Base-by-base conservation (phyloP, 1,140 invertebrate genomes). In the Mya arenaria region DNA sequence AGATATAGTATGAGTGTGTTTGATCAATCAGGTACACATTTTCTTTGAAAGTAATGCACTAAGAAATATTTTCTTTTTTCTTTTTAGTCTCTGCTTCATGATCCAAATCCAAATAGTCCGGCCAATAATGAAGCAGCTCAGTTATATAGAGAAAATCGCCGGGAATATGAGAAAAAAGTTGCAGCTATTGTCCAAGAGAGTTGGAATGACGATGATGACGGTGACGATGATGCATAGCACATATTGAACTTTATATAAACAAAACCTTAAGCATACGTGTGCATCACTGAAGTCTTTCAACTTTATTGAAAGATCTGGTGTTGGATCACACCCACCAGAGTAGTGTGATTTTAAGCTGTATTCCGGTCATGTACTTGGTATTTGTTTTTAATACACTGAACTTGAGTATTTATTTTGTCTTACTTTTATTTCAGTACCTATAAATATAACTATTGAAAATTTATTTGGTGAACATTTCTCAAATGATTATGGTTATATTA, bases 61-160 rank as follows among this genome's bases (percentile, higher is more conserved):
- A 56, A 79, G 71, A 19, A 56, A 63, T 62, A 32, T 81, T 63
- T 52, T 69, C 32, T 83, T 87, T 65, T 85, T 86, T 44, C 75
- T 66, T 90, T 92, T 69, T 89, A 93, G 92, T 93, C 93, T 69
- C 87, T 93, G 66, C 88, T 93, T 74, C 91, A 93, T 85, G 93
- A 93, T 72, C 93, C 93, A 36, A 93, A 93, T 88, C 92, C 92
- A 65, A 93, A 93, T 89, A 92, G 91, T 77, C 92, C 93, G 34
- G 93, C 93, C 34, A 93, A 93, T 85, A 92, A 92, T 87, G 90
- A 92, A 75, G 92, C 93, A 28, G 93, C 93, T 30, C 91, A 93
- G 87, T 88, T 93, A 78, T 93, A 92, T 90, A 87, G 91, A 80
- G 90, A 92, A 87, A 93, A 93, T 83, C 86, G 91, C 44, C 86